These are phyloP conservation scores for Apamea monoglypha DNA, from an alignment of 2,888 invertebrate genomes.

Conservation along the genomic window DNA sequence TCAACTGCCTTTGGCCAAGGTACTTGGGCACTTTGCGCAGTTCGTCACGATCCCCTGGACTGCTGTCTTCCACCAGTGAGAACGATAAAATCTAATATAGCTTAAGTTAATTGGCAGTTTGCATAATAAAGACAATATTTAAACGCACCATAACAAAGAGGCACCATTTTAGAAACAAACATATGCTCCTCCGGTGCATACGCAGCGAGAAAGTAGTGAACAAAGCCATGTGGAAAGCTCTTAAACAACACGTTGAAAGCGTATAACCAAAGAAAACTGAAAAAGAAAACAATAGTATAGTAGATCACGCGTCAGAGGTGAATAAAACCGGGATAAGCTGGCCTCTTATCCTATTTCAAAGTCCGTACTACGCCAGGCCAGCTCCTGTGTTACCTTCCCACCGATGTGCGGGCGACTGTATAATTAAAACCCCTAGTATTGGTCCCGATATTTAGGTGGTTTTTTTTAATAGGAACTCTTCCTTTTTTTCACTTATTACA, in stretches of 20 bases:
- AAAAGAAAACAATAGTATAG: conserved; percentile 3
- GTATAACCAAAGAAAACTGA: conserved; percentile 66
- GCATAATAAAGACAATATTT: background rate
- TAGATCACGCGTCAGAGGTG: too few relatives aligned
- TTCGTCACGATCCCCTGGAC: background rate
- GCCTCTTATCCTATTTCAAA: background rate
- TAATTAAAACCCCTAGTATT: too few relatives aligned
- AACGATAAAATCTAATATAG: background rate
- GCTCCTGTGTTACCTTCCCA: background rate
- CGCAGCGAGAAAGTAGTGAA: conserved; percentile 74
- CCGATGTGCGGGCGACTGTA: too few relatives aligned
- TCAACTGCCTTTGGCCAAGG: too few relatives aligned
- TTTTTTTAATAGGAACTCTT: too few relatives aligned
- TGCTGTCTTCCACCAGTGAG: background rate
- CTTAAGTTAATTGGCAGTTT: background rate
- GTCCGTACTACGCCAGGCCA: background rate
- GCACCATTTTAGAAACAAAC: conserved; percentile 77
- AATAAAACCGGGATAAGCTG: background rate
- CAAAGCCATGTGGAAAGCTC: conserved; percentile 72
- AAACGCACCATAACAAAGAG: conserved; percentile 72
- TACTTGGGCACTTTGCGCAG: background rate
- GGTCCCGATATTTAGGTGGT: too few relatives aligned
- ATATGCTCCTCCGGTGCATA: conserved; percentile 77
- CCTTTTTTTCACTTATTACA: too few relatives aligned
- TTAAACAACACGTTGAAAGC: conserved; percentile 69